Evolutionary conservation across 2,797 vertebrate species (phyloP).

Genomic region (Myiotriccus ornatus): DNA sequence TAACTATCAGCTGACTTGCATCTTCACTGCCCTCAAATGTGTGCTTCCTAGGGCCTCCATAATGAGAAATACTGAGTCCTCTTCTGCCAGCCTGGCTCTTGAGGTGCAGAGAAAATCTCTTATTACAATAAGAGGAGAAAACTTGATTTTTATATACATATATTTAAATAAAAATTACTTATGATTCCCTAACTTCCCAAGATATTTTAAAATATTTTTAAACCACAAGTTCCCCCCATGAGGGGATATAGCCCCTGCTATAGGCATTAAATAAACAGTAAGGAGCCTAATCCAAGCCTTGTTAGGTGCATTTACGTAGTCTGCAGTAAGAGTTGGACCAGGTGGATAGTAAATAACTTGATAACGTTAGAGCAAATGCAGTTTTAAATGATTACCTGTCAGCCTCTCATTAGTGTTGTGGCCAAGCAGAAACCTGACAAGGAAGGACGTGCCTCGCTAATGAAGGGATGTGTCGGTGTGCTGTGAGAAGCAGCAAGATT

Average conservation of each 20-base stretch:
- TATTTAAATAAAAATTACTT: neutral
- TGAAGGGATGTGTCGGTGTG: neutral
- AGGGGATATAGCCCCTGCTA: neutral
- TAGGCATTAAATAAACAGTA: neutral
- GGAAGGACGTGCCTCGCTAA: neutral
- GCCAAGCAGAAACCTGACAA: neutral
- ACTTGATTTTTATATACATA: neutral
- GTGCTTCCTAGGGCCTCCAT: neutral
- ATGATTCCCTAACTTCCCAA: neutral
- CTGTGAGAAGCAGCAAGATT: neutral
- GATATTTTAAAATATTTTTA: neutral
- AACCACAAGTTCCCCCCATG: neutral
- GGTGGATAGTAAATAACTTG: neutral
- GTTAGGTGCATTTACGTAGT: neutral
- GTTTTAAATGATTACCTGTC: slow-evolving; percentile 15
- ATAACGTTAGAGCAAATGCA: neutral
- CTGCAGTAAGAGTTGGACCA: neutral
- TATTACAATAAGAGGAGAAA: neutral
- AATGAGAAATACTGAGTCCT: neutral
- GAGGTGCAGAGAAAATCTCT: neutral
- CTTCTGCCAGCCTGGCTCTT: neutral
- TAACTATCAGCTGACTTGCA: neutral
- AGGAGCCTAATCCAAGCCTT: neutral
- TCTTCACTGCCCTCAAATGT: neutral
- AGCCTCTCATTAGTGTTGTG: neutral